Evolutionary conservation across 2,797 vertebrate species (phyloP), one percentile per base, ranked within the genome.

Genomic region (Anableps anableps): DNA sequence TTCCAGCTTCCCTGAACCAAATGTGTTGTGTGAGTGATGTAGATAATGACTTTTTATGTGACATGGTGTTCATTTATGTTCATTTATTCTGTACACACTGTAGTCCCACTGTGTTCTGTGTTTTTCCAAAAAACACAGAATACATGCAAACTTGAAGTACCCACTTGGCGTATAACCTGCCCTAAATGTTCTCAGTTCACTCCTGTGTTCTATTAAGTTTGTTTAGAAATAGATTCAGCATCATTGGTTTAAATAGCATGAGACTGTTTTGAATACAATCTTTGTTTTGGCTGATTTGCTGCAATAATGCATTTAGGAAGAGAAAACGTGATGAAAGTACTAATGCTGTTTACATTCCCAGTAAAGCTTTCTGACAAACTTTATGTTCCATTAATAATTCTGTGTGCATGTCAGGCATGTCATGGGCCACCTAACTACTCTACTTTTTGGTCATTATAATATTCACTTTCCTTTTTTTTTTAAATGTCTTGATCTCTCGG

Each of bases 21-120:
- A 70, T 26, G 38, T 70, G 23, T n/a, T 70, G 36, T 43, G 36
- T 41, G 23, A 43, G 23, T 14, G 23, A 70, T 70, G 66, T 70
- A 43, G 38, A 70, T 70, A 64, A 70, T 41, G 66, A 43, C 38
- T 43, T 70, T 70, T 70, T 43, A 43, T 43, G 38, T 26, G 66
- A 43, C 23, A 7, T 26, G 38, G 23, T 38, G 21, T 38, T n/a
- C n/a, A n/a, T 14, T 5, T 14, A 43, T 70, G 38, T 70, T 43
- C 11, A 43, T n/a, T 41, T 26, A 70, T 26, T 41, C 38, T 43
- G 41, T 43, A 43, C 23, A 43, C 5, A 13, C 21, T 43, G 38
- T 66, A 43, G 23, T 43, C 23, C 23, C 23, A 26, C 14, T 60
- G 29, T 29, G 6, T 29, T 58, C 23, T 60, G 58, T 13, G 51